Evolutionary conservation across 2,113 vertebrate species (phyloP).

Genomic region (Hydrochoerus hydrochaeris): DNA sequence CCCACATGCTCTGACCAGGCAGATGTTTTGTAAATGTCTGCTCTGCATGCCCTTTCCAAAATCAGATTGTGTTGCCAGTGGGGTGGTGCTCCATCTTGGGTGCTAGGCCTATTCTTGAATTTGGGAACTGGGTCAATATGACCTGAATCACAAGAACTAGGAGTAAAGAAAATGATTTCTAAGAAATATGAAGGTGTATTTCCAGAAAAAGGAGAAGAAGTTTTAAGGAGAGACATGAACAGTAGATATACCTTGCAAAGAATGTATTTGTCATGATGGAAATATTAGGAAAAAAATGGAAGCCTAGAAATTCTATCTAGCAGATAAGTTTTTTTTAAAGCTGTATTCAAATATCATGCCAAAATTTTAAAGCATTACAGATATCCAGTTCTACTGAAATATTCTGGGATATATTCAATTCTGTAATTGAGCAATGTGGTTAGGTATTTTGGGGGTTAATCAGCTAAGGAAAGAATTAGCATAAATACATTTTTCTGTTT

Average conservation of each 20-base stretch:
- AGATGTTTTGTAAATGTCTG: not conserved
- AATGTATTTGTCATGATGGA: not conserved
- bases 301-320: not conserved
- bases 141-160: not conserved
- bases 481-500: not conserved
- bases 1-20: not conserved
- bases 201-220: not conserved
- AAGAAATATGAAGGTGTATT: conserved; percentile 18
- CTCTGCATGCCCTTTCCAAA: not conserved
- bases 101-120: not conserved
- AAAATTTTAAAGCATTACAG: not conserved
- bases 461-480: not conserved
- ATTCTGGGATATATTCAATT: conserved; percentile 18
- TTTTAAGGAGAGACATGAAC: not conserved
- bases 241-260: not conserved
- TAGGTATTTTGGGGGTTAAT: not conserved
- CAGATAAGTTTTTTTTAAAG: not conserved
- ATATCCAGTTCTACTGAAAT: not conserved
- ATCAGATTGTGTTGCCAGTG: not conserved
- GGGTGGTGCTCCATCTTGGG: not conserved
- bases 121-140: not conserved
- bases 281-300: not conserved
- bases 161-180: not conserved
- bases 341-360: not conserved
- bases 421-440: conserved; percentile 33